Evolutionary conservation across 2,113 vertebrate species (phyloP).

Genomic region (Ifrita kowaldi): DNA sequence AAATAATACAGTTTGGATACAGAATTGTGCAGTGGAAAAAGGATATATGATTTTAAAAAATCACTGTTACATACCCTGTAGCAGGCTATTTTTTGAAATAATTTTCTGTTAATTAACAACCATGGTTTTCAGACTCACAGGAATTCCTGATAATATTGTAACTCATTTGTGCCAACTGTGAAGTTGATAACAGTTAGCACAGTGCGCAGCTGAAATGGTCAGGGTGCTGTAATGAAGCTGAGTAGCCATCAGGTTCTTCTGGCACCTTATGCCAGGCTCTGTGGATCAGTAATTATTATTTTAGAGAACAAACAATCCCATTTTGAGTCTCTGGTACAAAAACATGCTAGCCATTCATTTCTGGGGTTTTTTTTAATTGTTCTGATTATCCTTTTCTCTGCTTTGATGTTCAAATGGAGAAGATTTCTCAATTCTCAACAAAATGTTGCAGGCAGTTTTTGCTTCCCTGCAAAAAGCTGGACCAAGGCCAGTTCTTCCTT

Average conservation of each 20-base stretch:
- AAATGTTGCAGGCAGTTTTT: not conserved
- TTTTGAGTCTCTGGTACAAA: not conserved
- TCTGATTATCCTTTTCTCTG: not conserved
- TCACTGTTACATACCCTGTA: not conserved
- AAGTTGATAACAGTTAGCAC: not conserved
- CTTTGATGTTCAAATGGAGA: not conserved
- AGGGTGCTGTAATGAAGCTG: not conserved
- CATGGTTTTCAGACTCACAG: not conserved
- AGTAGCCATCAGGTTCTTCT: not conserved
- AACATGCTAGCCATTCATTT: not conserved
- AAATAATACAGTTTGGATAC: not conserved
- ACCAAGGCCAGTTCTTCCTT: not conserved
- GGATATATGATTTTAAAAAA: not conserved
- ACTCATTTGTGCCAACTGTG: not conserved
- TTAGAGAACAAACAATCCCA: not conserved
- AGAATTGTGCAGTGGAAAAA: not conserved
- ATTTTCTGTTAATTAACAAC: slow-evolving; percentile 10
- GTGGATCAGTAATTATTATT: not conserved
- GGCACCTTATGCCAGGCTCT: not conserved
- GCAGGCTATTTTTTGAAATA: not conserved
- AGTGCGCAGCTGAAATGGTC: not conserved
- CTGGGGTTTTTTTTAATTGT: not conserved
- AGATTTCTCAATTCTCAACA: not conserved
- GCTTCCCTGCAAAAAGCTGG: not conserved
- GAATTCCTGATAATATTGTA: not conserved